A percentile compares a stretch with the other conserved stretches of the same genome.
Conservation (phyloP, 92 coral and sea anemone species). For the Phymanthus crucifer region DNA sequence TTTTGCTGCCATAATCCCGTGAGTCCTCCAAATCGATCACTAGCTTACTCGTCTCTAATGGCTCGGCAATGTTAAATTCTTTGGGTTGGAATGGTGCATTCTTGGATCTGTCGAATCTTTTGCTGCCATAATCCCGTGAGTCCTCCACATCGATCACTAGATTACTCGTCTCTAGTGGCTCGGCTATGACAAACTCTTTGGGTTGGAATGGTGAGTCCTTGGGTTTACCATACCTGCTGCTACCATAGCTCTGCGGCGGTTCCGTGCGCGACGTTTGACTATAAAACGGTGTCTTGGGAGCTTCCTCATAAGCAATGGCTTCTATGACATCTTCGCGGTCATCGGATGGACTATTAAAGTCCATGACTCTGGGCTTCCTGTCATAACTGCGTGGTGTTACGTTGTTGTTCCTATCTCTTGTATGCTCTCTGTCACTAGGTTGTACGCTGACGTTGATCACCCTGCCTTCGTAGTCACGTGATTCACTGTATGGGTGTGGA, state of each 20-base stretch:
- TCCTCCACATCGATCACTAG: no score
- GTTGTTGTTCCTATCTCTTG: background rate
- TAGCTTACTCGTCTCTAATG: constrained; percentile 47
- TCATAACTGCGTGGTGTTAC: constrained; percentile 7
- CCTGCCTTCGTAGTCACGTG: constrained; percentile 25
- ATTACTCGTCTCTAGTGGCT: constrained; percentile 44
- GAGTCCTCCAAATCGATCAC: constrained; percentile 62
- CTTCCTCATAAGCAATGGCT: background rate
- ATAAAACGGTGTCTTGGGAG: constrained; percentile 3
- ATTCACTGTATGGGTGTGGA: constrained; percentile 45
- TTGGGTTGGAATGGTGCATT: background rate
- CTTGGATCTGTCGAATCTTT: background rate
- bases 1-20: constrained; percentile 24
- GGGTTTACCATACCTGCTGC: background rate
- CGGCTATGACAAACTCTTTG: constrained; percentile 26
- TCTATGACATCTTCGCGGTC: background rate
- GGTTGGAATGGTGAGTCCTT: background rate
- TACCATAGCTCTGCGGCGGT: constrained; percentile 27
- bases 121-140: constrained; percentile 26
- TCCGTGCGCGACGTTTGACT: constrained; percentile 1
- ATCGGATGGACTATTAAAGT: constrained; percentile 4
- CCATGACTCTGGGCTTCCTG: constrained; percentile 2
- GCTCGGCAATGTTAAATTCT: constrained; percentile 23
- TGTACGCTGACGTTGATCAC: background rate
- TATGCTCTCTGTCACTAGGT: constrained; percentile 12